A percentile compares a stretch with the other conserved stretches of the same genome.
Evolutionary conservation across 2,113 vertebrate species (phyloP).

Genomic region (Stictonetta naevosa): DNA sequence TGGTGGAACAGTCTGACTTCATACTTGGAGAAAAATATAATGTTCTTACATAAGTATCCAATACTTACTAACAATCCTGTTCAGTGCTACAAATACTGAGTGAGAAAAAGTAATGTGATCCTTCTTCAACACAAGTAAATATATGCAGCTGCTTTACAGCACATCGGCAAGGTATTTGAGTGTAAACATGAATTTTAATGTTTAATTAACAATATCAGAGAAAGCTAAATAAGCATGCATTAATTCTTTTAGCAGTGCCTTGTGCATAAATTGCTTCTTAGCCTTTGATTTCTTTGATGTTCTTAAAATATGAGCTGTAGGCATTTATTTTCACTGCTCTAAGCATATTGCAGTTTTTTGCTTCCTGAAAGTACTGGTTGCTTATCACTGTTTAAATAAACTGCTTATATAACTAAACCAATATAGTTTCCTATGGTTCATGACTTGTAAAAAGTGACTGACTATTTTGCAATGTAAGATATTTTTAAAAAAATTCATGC

Average conservation of each 20-base stretch:
- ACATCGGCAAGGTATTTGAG: not conserved
- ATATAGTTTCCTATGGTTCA: not conserved
- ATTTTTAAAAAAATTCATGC: not conserved
- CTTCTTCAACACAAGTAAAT: not conserved
- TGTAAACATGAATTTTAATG: not conserved
- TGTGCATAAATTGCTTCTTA: not conserved
- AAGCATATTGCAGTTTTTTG: not conserved
- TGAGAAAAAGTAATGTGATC: not conserved
- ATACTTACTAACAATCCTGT: not conserved
- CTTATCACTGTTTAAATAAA: not conserved
- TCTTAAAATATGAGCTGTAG: not conserved
- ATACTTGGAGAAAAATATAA: not conserved
- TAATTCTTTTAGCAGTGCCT: not conserved
- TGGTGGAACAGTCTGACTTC: not conserved
- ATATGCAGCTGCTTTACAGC: not conserved
- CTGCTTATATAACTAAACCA: not conserved
- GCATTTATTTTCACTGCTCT: not conserved
- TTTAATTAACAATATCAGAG: not conserved
- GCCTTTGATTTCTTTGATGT: not conserved
- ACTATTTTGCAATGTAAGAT: not conserved
- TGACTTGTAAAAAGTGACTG: not conserved
- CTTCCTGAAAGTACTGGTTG: not conserved
- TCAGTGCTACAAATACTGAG: not conserved
- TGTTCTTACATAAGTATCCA: not conserved
- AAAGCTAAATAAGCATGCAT: not conserved